phyloP scores from a whole-genome alignment of 2,113 vertebrate species.

The Neolamprologus fasciatus region DNA sequence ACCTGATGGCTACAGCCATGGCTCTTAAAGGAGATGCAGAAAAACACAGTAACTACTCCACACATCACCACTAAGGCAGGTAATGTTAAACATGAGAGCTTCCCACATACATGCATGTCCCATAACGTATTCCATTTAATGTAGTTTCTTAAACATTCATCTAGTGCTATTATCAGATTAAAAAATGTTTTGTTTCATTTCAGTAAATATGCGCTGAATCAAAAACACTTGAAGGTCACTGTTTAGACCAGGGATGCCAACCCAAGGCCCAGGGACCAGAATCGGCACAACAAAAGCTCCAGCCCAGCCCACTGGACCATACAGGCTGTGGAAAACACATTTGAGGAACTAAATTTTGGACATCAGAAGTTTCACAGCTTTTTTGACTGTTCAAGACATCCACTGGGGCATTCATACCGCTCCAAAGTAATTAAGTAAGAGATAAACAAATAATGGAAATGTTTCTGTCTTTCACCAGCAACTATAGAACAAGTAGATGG shows the following conservation, averaged over 20 bases:
- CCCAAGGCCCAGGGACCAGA: background rate
- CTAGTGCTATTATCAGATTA: background rate
- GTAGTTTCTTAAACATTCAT: background rate
- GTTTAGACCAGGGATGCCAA: background rate
- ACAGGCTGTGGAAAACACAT: accelerated
- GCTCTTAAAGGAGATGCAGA: background rate
- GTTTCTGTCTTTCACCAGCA: background rate
- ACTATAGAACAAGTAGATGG: accelerated
- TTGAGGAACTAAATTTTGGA: background rate
- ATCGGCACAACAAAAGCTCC: accelerated
- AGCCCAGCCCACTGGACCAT: background rate
- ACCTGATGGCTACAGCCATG: background rate
- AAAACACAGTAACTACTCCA: background rate
- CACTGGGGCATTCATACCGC: accelerated
- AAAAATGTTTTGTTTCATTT: background rate
- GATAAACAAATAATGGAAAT: background rate
- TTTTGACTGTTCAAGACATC: background rate
- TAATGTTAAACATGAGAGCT: accelerated
- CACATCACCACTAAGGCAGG: background rate
- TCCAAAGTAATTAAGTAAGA: background rate
- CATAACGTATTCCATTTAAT: accelerated
- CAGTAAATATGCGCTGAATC: background rate
- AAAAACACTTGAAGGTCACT: background rate
- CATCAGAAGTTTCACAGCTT: background rate
- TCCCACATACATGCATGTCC: accelerated